These are phyloP conservation scores for Amblyopsis hoosieri DNA, from an alignment of 2,797 vertebrate genomes.

Conservation along the genomic window DNA sequence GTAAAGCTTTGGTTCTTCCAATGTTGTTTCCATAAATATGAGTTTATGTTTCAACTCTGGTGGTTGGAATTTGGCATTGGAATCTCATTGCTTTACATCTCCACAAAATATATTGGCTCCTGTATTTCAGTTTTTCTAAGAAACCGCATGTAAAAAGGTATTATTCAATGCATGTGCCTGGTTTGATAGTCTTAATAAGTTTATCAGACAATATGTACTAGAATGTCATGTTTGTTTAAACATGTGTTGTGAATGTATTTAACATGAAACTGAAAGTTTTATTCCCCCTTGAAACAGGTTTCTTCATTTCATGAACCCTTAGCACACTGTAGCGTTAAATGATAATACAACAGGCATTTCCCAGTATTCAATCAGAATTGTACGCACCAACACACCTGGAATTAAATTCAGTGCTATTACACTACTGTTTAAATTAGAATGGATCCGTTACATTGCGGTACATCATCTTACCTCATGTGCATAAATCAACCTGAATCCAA, in stretches of 20 bases:
- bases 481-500: slow-evolving; percentile 62
- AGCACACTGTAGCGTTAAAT: too few relatives aligned
- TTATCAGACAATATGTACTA: slow-evolving; percentile 4
- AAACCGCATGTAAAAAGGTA: slow-evolving; percentile 51
- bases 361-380: slow-evolving; percentile 56
- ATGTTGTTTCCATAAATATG: slow-evolving; percentile 12
- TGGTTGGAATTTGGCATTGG: slow-evolving; percentile 42
- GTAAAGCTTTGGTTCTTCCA: slow-evolving; percentile 54
- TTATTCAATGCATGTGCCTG: slow-evolving; percentile 58
- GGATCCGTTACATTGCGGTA: slow-evolving; percentile 56
- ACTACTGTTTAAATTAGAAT: slow-evolving; percentile 47
- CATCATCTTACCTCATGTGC: slow-evolving; percentile 46
- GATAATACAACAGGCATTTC: slow-evolving; percentile 22
- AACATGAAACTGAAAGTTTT: slow-evolving; percentile 9
- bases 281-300: slow-evolving; percentile 16
- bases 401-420: slow-evolving; percentile 52
- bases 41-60: background rate
- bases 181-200: slow-evolving; percentile 26
- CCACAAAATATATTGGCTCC: slow-evolving; percentile 25
- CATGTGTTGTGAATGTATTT: slow-evolving; percentile 1
- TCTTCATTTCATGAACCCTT: slow-evolving; percentile 25
- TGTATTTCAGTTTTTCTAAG: slow-evolving; percentile 19
- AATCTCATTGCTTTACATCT: slow-evolving; percentile 50
- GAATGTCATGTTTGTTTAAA: background rate
- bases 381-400: slow-evolving; percentile 55